These are phyloP conservation scores for Denticeps clupeoides DNA, from an alignment of 2,797 vertebrate species.

Conservation along the genomic window DNA sequence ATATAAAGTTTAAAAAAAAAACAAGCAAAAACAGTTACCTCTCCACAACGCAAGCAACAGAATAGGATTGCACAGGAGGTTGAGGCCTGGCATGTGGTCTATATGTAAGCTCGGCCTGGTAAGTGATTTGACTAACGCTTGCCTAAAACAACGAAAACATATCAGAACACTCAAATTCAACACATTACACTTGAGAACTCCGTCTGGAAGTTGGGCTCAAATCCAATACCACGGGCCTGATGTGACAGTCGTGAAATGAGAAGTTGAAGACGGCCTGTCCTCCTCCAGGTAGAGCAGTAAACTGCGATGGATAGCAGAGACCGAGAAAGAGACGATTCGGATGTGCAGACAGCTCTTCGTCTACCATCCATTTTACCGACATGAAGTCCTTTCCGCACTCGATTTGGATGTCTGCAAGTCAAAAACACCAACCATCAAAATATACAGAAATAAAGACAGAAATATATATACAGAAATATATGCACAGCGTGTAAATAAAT, in stretches of 20 bases:
- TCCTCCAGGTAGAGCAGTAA: neutral
- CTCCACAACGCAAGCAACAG: constrained; percentile 6
- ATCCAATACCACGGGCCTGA: neutral
- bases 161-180: neutral
- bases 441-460: too few species aligned
- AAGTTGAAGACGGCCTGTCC: neutral
- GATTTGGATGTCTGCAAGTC: neutral
- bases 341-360: neutral
- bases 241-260: neutral
- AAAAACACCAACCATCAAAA: too few species aligned
- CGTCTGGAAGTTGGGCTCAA: too few species aligned
- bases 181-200: neutral
- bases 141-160: neutral
- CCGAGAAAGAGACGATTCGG: neutral
- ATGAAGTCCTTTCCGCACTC: neutral
- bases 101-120: constrained; percentile 7
- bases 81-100: neutral
- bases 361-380: neutral
- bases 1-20: neutral
- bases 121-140: constrained; percentile 3
- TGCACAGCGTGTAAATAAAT: neutral
- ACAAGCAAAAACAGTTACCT: neutral
- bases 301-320: neutral
- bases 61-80: neutral
- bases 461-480: neutral